These are phyloP conservation scores for Cabera pusaria DNA, from an alignment of 2,888 invertebrate genomes.

Conservation along the genomic window DNA sequence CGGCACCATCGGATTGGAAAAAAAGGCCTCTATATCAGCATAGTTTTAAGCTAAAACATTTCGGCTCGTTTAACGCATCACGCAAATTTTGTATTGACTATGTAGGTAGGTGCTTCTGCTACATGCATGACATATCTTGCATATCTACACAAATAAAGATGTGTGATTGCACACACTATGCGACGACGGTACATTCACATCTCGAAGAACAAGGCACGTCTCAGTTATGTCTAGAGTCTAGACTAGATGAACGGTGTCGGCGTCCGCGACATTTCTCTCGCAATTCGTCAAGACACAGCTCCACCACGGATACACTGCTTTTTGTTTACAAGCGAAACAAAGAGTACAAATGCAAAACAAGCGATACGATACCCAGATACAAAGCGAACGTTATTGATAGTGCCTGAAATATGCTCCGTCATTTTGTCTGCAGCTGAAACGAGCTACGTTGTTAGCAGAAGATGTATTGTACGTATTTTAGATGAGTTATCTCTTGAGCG, in stretches of 20 bases:
- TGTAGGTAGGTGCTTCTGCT: no score
- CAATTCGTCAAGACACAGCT: conserved; percentile 55
- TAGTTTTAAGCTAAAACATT: conserved; percentile 1
- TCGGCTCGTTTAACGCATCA: conserved; percentile 1
- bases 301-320: conserved; percentile 27
- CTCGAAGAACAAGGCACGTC: conserved; percentile 40
- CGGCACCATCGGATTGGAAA: conserved; percentile 3
- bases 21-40: conserved; percentile 1
- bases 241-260: conserved; percentile 26
- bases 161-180: conserved; percentile 14
- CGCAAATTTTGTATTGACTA: not conserved
- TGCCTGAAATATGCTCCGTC: conserved; percentile 50
- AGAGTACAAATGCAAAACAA: conserved; percentile 44
- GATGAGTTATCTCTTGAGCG: conserved; percentile 41
- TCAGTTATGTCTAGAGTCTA: conserved; percentile 44
- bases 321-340: conserved; percentile 42
- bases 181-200: conserved; percentile 41
- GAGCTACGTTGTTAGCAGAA: conserved; percentile 47
- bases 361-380: conserved; percentile 43
- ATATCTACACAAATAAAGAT: conserved; percentile 4
- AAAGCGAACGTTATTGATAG: conserved; percentile 50
- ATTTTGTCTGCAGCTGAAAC: conserved; percentile 54
- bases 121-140: no score
- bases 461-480: conserved; percentile 50
- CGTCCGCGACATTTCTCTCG: conserved; percentile 34